phyloP scores from a whole-genome alignment of 2,113 vertebrate genomes.

The Anarrhichthys ocellatus region DNA sequence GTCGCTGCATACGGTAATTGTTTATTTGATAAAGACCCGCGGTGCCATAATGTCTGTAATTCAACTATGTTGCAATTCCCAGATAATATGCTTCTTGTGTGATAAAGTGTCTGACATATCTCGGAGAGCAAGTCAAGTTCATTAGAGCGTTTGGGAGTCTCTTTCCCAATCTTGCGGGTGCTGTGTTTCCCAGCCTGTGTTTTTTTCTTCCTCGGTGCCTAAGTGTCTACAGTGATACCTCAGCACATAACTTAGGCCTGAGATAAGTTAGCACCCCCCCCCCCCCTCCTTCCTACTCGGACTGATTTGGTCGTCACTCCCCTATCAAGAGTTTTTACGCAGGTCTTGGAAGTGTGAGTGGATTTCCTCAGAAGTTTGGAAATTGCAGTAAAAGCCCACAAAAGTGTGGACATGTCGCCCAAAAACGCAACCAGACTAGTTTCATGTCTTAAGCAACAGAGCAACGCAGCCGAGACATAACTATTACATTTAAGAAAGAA shows the following conservation, averaged over 20 bases:
- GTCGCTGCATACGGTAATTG: slow-evolving; percentile 82
- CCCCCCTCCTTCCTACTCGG: slow-evolving; percentile 44
- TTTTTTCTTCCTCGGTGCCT: slow-evolving; percentile 89
- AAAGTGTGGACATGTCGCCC: background rate
- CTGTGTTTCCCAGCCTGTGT: slow-evolving; percentile 74
- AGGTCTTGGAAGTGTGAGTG: slow-evolving; percentile 37
- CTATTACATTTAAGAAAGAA: background rate
- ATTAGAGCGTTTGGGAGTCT: slow-evolving; percentile 82
- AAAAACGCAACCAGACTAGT: background rate
- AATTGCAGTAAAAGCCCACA: background rate
- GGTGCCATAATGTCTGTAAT: slow-evolving; percentile 98
- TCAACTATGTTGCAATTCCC: slow-evolving; percentile 85
- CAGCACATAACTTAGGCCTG: slow-evolving; percentile 96
- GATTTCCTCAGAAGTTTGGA: background rate
- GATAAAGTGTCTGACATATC: slow-evolving; percentile 93
- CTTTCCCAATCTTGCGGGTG: slow-evolving; percentile 82
- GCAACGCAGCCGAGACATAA: background rate
- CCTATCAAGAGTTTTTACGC: slow-evolving; percentile 50
- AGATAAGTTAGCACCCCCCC: slow-evolving; percentile 88
- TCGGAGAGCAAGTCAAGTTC: slow-evolving; percentile 80
- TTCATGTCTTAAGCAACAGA: background rate
- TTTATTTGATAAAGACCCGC: slow-evolving; percentile 88
- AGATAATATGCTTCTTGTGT: slow-evolving; percentile 94
- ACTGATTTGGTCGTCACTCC: slow-evolving; percentile 51
- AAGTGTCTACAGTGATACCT: slow-evolving; percentile 95